Conservation (phyloP, 1,140 invertebrate genomes). For the Armadillidium nasatum region DNA sequence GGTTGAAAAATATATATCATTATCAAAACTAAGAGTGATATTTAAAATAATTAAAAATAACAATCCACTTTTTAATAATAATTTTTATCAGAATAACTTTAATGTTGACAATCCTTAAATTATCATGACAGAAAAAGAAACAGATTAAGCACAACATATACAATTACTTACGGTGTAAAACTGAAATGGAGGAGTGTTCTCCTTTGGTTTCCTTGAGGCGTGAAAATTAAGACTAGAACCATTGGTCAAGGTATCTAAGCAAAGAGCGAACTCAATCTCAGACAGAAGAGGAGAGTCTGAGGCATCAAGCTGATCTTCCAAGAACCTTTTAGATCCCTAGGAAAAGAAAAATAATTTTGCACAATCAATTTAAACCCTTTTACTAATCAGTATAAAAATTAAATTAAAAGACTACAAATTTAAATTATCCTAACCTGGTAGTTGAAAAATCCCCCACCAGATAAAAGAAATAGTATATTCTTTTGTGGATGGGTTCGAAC, state of each 20-base stretch:
- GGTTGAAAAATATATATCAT: too few relatives aligned
- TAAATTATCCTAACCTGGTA: conserved; percentile 53
- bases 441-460: conserved; percentile 90
- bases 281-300: conserved; percentile 37
- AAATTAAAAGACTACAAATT: neutral
- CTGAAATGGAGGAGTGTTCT: conserved; percentile 58
- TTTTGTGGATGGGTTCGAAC: conserved; percentile 72
- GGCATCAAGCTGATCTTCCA: conserved; percentile 50
- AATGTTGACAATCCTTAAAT: too few relatives aligned
- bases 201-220: conserved; percentile 92
- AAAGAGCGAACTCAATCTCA: conserved; percentile 72
- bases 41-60: too few relatives aligned
- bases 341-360: neutral
- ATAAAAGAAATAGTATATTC: conserved; percentile 84
- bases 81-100: too few relatives aligned
- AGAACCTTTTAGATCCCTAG: conserved; percentile 67
- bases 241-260: conserved; percentile 77
- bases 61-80: too few relatives aligned
- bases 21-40: too few relatives aligned
- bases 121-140: too few relatives aligned
- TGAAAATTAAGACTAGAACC: conserved; percentile 71
- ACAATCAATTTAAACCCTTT: too few relatives aligned
- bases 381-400: too few relatives aligned
- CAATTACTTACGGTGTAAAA: too few relatives aligned
- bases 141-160: too few relatives aligned